Conservation (phyloP, 2,888 invertebrate species). For the Thecocarcelia acutangulata region DNA sequence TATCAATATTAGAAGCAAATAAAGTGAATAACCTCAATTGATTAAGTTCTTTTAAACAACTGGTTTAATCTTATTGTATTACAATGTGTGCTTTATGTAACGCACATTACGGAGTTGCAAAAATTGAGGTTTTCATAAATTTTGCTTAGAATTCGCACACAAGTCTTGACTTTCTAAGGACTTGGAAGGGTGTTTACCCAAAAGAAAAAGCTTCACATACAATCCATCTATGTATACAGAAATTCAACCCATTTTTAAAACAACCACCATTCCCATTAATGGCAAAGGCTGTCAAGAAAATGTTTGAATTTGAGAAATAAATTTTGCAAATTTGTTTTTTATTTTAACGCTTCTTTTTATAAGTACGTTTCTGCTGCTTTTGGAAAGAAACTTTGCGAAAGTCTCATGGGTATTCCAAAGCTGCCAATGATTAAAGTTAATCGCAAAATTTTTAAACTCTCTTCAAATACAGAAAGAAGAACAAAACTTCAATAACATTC, state of each 20-base stretch:
- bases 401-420: slow-evolving; percentile 52
- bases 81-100: slow-evolving; percentile 18
- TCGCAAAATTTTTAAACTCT: slow-evolving; percentile 33
- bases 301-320: slow-evolving; percentile 15
- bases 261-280: slow-evolving; percentile 26
- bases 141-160: slow-evolving; percentile 37
- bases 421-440: slow-evolving; percentile 19
- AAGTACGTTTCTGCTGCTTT: background rate
- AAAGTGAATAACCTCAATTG: too few relatives aligned
- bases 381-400: slow-evolving; percentile 33
- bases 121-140: slow-evolving; percentile 38
- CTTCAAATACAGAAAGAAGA: slow-evolving; percentile 3
- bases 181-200: slow-evolving; percentile 43
- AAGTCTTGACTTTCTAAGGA: background rate
- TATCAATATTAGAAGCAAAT: too few relatives aligned
- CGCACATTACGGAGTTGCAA: slow-evolving; percentile 14
- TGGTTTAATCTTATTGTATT: background rate
- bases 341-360: background rate
- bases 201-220: slow-evolving; percentile 38
- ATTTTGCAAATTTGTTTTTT: slow-evolving; percentile 50
- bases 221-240: slow-evolving; percentile 14
- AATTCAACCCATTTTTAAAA: slow-evolving; percentile 52
- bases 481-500: background rate
- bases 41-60: slow-evolving; percentile 1
- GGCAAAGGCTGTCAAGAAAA: slow-evolving; percentile 20